Percentiles rank a stretch among this genome's conserved stretches.
Conservation (phyloP, 2,113 vertebrate genomes). For the Syngnathus scovelli region DNA sequence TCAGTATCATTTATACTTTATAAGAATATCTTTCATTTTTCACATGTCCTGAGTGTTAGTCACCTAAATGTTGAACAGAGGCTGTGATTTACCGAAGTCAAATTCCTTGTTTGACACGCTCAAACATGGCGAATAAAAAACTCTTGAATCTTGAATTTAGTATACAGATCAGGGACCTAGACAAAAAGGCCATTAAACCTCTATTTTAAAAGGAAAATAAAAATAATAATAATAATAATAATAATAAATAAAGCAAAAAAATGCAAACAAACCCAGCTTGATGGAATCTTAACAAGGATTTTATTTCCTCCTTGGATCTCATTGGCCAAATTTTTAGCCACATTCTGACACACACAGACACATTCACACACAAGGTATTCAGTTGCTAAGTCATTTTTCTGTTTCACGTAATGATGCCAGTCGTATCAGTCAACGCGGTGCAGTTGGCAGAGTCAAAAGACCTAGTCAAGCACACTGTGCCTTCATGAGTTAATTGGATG, state of each 20-base stretch:
- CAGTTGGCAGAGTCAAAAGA: conserved; percentile 2
- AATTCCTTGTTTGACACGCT: no score
- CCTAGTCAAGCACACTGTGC: conserved; percentile 35
- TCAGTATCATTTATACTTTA: no score
- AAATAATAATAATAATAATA: no score
- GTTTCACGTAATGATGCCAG: background rate
- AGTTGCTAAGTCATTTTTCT: background rate
- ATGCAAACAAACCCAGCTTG: background rate
- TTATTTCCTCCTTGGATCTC: background rate
- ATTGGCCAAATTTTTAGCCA: background rate
- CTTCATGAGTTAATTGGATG: conserved; percentile 63
- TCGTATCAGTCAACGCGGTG: conserved; percentile 1
- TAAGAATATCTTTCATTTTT: no score
- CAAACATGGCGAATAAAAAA: no score
- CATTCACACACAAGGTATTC: background rate
- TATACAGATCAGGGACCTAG: no score
- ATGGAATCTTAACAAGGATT: background rate
- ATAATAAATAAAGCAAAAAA: no score
- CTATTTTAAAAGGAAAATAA: no score
- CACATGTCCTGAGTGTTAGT: no score
- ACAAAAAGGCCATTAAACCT: background rate
- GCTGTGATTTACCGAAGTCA: no score
- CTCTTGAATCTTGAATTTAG: no score
- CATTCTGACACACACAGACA: background rate
- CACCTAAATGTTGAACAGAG: no score